Percentiles rank a stretch among this genome's conserved stretches.
Evolutionary conservation across 1,140 invertebrate genomes (phyloP).

Genomic region (Glossosoma conforme): DNA sequence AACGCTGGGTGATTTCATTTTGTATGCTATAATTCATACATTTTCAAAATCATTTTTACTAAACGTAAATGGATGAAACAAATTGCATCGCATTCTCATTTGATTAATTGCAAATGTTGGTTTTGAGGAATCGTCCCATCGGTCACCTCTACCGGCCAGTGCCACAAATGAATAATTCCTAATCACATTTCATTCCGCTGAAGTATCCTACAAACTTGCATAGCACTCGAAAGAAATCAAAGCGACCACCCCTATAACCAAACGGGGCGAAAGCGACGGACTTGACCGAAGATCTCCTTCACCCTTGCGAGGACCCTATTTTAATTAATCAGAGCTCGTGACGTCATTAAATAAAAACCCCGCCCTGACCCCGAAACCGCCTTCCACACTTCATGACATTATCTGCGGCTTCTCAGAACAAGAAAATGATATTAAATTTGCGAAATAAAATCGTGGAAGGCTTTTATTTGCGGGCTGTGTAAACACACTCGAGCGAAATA

Average conservation of each 20-base stretch:
- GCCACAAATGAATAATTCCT: not conserved
- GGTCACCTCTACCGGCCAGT: not conserved
- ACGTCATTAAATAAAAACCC: constrained; percentile 2
- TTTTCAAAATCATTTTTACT: too few species aligned
- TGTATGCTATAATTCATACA: not conserved
- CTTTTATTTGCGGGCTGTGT: too few species aligned
- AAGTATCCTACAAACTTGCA: not conserved
- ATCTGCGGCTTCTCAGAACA: too few species aligned
- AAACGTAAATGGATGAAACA: too few species aligned
- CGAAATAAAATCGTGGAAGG: too few species aligned
- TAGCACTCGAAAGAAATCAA: constrained; percentile 7
- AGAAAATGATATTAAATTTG: too few species aligned
- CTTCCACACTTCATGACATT: too few species aligned
- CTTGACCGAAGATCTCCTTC: not conserved
- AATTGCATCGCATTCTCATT: too few species aligned
- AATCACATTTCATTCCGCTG: not conserved
- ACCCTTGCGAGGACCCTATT: not conserved
- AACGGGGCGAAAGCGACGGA: not conserved
- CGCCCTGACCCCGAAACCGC: too few species aligned
- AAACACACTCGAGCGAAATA: too few species aligned
- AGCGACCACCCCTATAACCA: not conserved
- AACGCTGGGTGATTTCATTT: not conserved
- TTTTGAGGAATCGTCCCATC: too few species aligned
- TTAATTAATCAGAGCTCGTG: constrained; percentile 4
- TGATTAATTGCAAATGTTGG: too few species aligned